Base-by-base conservation (phyloP, 1,140 invertebrate species). In the Papilio polytes region DNA sequence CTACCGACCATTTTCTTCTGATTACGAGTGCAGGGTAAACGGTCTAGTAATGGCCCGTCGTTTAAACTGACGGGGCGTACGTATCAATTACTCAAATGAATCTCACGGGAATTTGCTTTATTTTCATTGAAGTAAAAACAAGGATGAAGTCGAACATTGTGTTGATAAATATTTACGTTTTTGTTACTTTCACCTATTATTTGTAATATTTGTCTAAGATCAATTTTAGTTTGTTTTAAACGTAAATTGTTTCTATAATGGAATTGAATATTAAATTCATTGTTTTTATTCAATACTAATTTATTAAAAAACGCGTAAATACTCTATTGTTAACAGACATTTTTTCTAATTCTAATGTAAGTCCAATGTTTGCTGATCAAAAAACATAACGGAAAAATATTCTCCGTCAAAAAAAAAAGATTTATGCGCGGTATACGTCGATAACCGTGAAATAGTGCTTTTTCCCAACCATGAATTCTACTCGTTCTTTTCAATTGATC, bases 41-140 rank as follows among this genome's bases (percentile, higher is more conserved):
- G 80, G 36, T 72, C 70, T 53, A n/a, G 82, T 83, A 80, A 84
- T 80, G 79, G 72, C 48, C 81, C 74, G 81, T 84, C 85, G 83
- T 87, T 70, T 85, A 81, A 88, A 89, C 83, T 84, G 86, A 88
- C 81, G 82, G 85, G 87, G 84, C 80, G 86, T 87, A 82, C 84
- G 84, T 89, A 89, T 89, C 87, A 90, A 90, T 89, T 89, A 90
- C 86, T 81, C 80, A 85, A 87, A 87, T 86, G 84, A 82, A 85
- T 85, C 85, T 85, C 84, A 86, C 82, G 83, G 82, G 85, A 79
- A 73, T 85, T 79, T 80, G 44, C 63, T 78, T 53, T 80, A 80
- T 76, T 74, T 76, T 59, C 51, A 80, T 82, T 59, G 74, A 48
- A 77, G 44, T 74, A 70, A 70, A 70, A 70, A 70, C 22, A 63